Evolutionary conservation across 92 coral and sea anemone genomes (phyloP), one percentile per base, ranked within the genome.

Genomic region (Plumapathes pennacea): DNA sequence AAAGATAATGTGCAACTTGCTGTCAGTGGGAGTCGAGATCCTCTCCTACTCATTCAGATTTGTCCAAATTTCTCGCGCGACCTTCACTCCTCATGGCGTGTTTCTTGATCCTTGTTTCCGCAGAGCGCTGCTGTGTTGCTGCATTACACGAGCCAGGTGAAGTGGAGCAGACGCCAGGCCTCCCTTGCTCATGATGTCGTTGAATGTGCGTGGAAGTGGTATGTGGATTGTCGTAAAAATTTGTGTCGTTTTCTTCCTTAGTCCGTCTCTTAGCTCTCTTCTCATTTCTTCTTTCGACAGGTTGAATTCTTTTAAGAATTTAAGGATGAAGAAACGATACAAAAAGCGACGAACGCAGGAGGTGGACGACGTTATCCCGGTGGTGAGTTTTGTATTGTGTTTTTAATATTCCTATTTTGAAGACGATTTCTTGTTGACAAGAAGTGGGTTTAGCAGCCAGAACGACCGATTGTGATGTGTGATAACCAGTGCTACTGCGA

Each of bases 351-450:
- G 53, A 41, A n/a, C 54, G 33, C 24, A 67, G 20, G 70, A 56
- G n/a, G 67, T 61, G 14, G 72, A 33, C 0, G 20, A 43, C 11
- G 37, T 72, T 24, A 32, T 82, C 14, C 88, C 83, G n/a, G 69
- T 55, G 54, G 88, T 82, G 36, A 51, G 72, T 71, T 20, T 34
- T n/a, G 9, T n/a, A n/a, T n/a, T 34, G 13, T n/a, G 40, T 34
- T 34, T 8, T 34, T n/a, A 34, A 8, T 34, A n/a, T 8, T 8
- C 8, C 40, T n/a, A 34, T n/a, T 34, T 8, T 8, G 13, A 34
- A 34, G 8, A n/a, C 40, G 9, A 8, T 34, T 34, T 8, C 8
- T n/a, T 34, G 40, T n/a, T 34, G 40, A 34, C 40, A 34, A n/a
- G 13, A n/a, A 8, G 9, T 34, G 8, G 40, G n/a, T n/a, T n/a